These are phyloP conservation scores for Anadara kagoshimensis DNA, from an alignment of 1,140 invertebrate species.

Conservation along the genomic window DNA sequence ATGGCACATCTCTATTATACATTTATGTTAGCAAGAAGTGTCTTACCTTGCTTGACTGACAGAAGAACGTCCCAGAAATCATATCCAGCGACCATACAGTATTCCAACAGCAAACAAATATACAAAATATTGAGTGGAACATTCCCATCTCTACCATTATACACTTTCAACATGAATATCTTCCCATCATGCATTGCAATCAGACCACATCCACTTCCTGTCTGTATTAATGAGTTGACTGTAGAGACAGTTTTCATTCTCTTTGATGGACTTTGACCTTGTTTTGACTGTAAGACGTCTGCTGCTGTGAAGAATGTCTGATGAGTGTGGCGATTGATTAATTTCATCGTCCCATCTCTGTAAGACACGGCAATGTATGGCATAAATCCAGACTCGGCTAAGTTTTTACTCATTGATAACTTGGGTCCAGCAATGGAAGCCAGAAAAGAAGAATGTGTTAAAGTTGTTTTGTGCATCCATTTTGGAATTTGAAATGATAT, in stretches of 20 bases:
- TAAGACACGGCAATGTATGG: conserved; percentile 83
- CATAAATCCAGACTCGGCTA: conserved; percentile 81
- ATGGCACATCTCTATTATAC: no score
- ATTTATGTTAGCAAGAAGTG: no score
- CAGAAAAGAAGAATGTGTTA: conserved; percentile 61
- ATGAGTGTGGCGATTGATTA: conserved; percentile 82
- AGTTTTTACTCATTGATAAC: conserved; percentile 68
- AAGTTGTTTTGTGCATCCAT: conserved; percentile 79
- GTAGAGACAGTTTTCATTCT: conserved; percentile 27
- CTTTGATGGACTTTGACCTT: conserved; percentile 22
- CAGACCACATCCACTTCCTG: conserved; percentile 65
- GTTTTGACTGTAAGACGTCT: conserved; percentile 34
- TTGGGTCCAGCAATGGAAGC: conserved; percentile 67
- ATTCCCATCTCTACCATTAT: conserved; percentile 77
- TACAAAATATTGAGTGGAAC: conserved; percentile 73
- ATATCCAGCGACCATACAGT: conserved; percentile 87
- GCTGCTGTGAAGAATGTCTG: conserved; percentile 77
- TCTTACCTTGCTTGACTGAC: conserved; percentile 83
- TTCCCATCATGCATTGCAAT: conserved; percentile 60
- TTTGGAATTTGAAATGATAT: conserved; percentile 78
- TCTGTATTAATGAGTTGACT: conserved; percentile 51
- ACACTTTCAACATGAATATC: conserved; percentile 73
- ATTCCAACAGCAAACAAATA: conserved; percentile 87
- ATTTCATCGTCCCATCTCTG: conserved; percentile 84
- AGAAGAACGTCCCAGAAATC: conserved; percentile 93